Conservation (phyloP, 2,797 vertebrate species). For the Sebastes matsubarae region DNA sequence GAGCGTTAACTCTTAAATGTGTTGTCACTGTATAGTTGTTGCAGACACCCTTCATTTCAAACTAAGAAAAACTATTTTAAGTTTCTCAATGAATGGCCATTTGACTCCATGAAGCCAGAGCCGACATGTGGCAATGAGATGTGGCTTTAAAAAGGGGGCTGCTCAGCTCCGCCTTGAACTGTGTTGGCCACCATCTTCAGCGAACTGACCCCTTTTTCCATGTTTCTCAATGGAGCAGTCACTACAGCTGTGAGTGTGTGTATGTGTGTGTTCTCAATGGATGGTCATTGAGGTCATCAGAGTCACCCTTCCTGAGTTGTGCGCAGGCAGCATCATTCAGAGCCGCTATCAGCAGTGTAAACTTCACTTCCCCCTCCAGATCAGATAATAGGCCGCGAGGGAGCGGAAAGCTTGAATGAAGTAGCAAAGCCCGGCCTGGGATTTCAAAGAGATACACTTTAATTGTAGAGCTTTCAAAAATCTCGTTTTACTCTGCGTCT, state of each 20-base stretch:
- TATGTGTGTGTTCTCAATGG: constrained; percentile 64
- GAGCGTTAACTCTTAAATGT: constrained; percentile 21
- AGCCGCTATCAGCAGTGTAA: constrained; percentile 75
- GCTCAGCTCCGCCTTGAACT: constrained; percentile 6
- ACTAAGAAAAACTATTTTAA: neutral
- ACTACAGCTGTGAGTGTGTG: constrained; percentile 38
- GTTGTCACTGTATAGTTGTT: constrained; percentile 21
- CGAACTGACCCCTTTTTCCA: constrained; percentile 17
- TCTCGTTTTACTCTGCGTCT: constrained; percentile 38
- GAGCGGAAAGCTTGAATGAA: constrained; percentile 81
- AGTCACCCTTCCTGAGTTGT: constrained; percentile 70
- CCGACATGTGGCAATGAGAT: neutral
- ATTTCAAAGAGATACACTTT: constrained; percentile 75
- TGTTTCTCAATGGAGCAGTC: constrained; percentile 62
- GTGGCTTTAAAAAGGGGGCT: neutral
- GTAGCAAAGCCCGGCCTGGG: constrained; percentile 61
- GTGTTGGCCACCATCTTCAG: constrained; percentile 15
- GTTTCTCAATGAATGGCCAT: constrained; percentile 24
- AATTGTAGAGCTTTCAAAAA: constrained; percentile 61
- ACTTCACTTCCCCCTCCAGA: constrained; percentile 81
- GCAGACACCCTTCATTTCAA: constrained; percentile 32
- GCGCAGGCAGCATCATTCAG: constrained; percentile 70
- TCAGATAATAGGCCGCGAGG: constrained; percentile 77
- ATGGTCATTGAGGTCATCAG: constrained; percentile 70
- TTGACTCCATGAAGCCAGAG: constrained; percentile 12